A percentile compares a stretch with the other conserved stretches of the same genome.
Conservation (phyloP, 2,888 invertebrate species). For the Drosophila pseudotakahashii region DNA sequence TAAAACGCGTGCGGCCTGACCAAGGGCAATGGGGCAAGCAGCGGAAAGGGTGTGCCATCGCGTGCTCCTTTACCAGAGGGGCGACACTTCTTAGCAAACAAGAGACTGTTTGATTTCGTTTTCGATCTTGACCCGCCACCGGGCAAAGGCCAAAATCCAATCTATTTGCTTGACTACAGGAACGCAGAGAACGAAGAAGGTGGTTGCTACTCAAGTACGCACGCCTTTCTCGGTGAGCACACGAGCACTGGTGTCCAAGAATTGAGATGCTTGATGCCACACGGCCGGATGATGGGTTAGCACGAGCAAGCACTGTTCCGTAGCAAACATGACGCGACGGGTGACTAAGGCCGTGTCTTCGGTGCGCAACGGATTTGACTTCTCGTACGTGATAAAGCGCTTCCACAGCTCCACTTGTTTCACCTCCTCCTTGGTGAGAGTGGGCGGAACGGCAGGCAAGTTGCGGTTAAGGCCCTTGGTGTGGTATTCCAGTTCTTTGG, state of each 20-base stretch:
- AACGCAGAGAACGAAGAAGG: neutral
- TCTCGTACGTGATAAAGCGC: conserved; percentile 99
- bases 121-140: conserved; percentile 39
- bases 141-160: conserved; percentile 31
- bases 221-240: conserved; percentile 97
- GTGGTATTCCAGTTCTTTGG: conserved; percentile 97
- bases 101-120: conserved; percentile 50
- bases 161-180: conserved; percentile 61
- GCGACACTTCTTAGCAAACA: conserved; percentile 66
- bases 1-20: conserved; percentile 77
- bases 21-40: conserved; percentile 81
- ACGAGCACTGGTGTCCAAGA: conserved; percentile 97
- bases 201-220: conserved; percentile 81
- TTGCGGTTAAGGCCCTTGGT: conserved; percentile 97
- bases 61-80: conserved; percentile 67
- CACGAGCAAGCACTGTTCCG: conserved; percentile 98
- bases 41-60: conserved; percentile 32
- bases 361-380: conserved; percentile 96
- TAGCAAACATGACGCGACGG: conserved; percentile 98
- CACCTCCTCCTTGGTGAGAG: conserved; percentile 93
- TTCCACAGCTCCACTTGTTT: conserved; percentile 99
- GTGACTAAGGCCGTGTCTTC: conserved; percentile 98
- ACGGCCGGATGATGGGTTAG: conserved; percentile 99
- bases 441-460: conserved; percentile 98
- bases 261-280: conserved; percentile 99